Percentiles rank a stretch among this genome's conserved stretches.
Conservation (phyloP, 2,797 vertebrate genomes). For the Poecilia wingei region DNA sequence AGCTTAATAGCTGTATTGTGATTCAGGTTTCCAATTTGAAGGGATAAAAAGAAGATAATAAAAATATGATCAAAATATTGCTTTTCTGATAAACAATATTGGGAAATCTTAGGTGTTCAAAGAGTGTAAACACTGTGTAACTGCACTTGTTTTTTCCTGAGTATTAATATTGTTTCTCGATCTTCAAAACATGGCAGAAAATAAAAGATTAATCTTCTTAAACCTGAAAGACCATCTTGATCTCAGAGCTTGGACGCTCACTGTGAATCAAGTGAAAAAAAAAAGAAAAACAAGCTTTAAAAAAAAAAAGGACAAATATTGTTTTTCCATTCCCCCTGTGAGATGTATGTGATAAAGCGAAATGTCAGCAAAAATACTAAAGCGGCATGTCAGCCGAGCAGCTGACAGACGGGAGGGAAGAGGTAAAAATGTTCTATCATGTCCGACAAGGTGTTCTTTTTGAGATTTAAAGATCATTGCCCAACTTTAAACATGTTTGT, state of each 20-base stretch:
- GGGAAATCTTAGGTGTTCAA: constrained; percentile 36
- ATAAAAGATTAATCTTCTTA: constrained; percentile 79
- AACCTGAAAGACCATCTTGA: constrained; percentile 85
- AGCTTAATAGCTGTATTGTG: not conserved
- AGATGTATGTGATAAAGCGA: constrained; percentile 97
- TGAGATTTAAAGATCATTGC: constrained; percentile 99
- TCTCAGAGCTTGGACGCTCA: constrained; percentile 76
- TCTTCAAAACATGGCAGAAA: constrained; percentile 73
- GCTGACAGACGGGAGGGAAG: constrained; percentile 97
- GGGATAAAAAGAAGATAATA: not conserved
- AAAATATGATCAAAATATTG: not conserved
- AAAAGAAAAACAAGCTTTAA: constrained; percentile 56
- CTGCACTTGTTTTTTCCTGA: constrained; percentile 44
- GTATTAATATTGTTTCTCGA: constrained; percentile 82
- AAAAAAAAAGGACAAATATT: constrained; percentile 84
- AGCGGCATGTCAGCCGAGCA: constrained; percentile 92
- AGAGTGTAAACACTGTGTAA: constrained; percentile 54
- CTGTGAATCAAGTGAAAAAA: constrained; percentile 69
- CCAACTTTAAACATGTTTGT: constrained; percentile 99
- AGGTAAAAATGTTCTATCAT: constrained; percentile 99
- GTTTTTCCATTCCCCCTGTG: constrained; percentile 85
- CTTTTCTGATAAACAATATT: constrained; percentile 45
- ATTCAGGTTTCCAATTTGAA: not conserved
- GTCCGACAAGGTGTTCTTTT: constrained; percentile 99
- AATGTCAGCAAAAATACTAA: constrained; percentile 99